Evolutionary conservation across 2,888 invertebrate genomes (phyloP), one percentile per base, ranked within the genome.

Genomic region (Theodoxus fluviatilis): DNA sequence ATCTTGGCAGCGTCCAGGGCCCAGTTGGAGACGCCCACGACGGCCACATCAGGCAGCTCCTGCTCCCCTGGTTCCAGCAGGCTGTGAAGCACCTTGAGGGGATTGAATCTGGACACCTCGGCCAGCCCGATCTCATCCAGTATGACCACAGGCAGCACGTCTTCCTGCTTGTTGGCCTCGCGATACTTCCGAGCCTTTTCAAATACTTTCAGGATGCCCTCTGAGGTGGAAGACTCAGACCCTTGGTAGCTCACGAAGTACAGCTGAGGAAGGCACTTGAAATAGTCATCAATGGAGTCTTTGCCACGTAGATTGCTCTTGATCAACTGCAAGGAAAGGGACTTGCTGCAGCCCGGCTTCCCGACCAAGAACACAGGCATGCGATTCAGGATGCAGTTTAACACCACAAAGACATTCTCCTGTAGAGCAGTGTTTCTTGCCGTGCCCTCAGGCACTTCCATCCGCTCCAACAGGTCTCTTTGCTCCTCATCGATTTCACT

Each of bases 1-100:
- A 78, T 77, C 68, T 77, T 77, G 3, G 77, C 75, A 37, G 75
- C 74, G 69, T 77, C 77, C 4, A 77, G 49, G 12, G 70, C 73
- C 73, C 73, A 73, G 67, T 73, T 73, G 12, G 73, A 73, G 22
- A 73, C 68, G 18, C 73, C 73, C 18, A 73, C 70, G 52, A 71
- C 75, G 22, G 75, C 73, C 6, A 76, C 71, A 66, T 72, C 68
- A 22, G 71, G 73, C 9, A 43, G 37, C 3, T 69, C 69, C 6
- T 52, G 38, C 37, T 37, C 38, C 3, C 40, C 67, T 35, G 67
- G 72, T 69, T 76, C 76, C 1, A 76, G 59, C 22, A 73, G 49
- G 37, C 69, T 67, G 66, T 76, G 76, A 15, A 76, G 55, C 31
- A 76, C 76, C 49, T 76, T 76, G 15, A 76, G 67, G n/a, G 76